A percentile compares a stretch with the other conserved stretches of the same genome.
phyloP scores from a whole-genome alignment of 2,888 invertebrate genomes.

The Conchocele bisecta region DNA sequence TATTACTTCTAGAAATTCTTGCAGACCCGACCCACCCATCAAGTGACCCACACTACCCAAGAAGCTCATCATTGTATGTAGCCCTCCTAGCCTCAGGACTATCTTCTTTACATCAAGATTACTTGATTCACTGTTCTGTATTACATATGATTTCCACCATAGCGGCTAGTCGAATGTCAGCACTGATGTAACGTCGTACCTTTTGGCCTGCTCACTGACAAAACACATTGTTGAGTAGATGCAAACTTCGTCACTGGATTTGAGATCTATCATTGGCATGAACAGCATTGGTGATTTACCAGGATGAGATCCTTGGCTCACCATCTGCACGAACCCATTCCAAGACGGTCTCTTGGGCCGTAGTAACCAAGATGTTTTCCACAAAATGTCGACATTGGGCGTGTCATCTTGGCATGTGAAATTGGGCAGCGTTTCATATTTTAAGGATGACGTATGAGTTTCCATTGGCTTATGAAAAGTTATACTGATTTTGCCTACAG shows the following conservation, averaged over 20 bases:
- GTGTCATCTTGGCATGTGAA: neutral
- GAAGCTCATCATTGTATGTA: constrained; percentile 17
- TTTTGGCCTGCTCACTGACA: constrained; percentile 18
- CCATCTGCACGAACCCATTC: constrained; percentile 21
- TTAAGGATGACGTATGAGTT: neutral
- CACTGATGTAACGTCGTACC: constrained; percentile 29
- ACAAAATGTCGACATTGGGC: constrained; percentile 12
- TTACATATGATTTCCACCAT: constrained; percentile 47
- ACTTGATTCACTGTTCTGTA: constrained; percentile 6
- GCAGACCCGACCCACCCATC: constrained; percentile 11
- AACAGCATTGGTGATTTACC: constrained; percentile 47
- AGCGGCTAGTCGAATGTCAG: constrained; percentile 56
- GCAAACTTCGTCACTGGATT: constrained; percentile 47
- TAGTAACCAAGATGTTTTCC: constrained; percentile 14
- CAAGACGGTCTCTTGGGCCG: constrained; percentile 3
- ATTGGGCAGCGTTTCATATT: neutral
- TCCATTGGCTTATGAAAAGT: constrained; percentile 15
- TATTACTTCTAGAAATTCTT: constrained; percentile 8
- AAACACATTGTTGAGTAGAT: constrained; percentile 41
- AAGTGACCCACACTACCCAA: constrained; percentile 8
- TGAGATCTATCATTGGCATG: constrained; percentile 55
- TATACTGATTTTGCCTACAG: constrained; percentile 35
- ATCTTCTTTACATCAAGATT: neutral
- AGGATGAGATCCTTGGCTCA: constrained; percentile 31
- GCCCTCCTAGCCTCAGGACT: constrained; percentile 13